phyloP scores from a whole-genome alignment of 2,113 vertebrate genomes.

The Dissostichus mawsoni region DNA sequence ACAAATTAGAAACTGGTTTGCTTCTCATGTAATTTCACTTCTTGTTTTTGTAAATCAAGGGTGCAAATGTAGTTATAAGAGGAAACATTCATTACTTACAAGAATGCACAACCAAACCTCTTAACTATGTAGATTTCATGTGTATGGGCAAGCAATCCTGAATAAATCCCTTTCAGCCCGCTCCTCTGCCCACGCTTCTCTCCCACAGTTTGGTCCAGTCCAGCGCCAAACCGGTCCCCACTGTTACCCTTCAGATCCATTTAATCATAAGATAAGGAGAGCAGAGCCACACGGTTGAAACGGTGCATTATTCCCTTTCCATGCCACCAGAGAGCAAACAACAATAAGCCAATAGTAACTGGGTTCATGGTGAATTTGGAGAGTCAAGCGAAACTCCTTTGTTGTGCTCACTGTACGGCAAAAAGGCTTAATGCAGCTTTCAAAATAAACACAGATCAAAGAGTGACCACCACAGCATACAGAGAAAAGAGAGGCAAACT shows the following conservation, averaged over 20 bases:
- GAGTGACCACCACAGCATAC: conserved; percentile 77
- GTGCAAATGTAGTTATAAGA: background rate
- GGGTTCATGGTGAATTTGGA: conserved; percentile 37
- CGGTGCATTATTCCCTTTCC: conserved; percentile 82
- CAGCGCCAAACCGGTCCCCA: conserved; percentile 50
- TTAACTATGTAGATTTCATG: background rate
- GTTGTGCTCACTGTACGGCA: conserved; percentile 61
- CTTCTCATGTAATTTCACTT: background rate
- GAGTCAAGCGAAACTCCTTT: conserved; percentile 28
- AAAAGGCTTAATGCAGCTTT: conserved; percentile 80
- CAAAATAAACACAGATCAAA: conserved; percentile 67
- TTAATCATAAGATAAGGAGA: conserved; percentile 70
- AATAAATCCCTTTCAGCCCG: conserved; percentile 14
- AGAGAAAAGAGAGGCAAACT: conserved; percentile 65
- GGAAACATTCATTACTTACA: background rate
- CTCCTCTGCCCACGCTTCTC: conserved; percentile 37
- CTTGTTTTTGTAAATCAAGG: background rate
- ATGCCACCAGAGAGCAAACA: conserved; percentile 61
- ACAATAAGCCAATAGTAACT: conserved; percentile 42
- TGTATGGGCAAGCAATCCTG: background rate
- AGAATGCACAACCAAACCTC: background rate
- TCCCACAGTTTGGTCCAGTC: conserved; percentile 62
- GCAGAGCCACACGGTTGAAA: conserved; percentile 68
- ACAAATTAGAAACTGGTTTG: background rate
- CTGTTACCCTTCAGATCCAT: conserved; percentile 50